phyloP scores from a whole-genome alignment of 37 sponge, comb jelly and placozoan species.

The Crambe crambe region DNA sequence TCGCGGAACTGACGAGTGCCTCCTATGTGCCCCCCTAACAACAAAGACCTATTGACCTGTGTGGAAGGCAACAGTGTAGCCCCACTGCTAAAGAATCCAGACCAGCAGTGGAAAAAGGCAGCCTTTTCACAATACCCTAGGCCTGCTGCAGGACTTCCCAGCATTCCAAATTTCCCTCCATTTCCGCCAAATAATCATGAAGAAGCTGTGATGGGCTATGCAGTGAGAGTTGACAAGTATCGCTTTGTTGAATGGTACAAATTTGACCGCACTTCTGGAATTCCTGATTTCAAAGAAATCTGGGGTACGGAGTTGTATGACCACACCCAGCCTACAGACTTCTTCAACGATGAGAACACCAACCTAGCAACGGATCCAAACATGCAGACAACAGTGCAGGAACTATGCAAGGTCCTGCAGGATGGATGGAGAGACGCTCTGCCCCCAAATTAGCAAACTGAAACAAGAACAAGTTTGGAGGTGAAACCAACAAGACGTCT shows the following conservation, averaged over 20 bases:
- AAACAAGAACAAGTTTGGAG: too few relatives aligned
- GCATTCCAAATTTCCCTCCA: slow-evolving; percentile 17
- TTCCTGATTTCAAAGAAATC: slow-evolving; percentile 22
- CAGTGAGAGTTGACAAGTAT: slow-evolving; percentile 21
- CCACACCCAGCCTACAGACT: slow-evolving; percentile 22
- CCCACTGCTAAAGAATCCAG: slow-evolving; percentile 41
- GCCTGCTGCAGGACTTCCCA: not conserved
- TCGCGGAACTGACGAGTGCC: slow-evolving; percentile 24
- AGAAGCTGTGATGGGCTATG: slow-evolving; percentile 59
- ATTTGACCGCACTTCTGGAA: slow-evolving; percentile 19
- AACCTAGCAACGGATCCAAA: slow-evolving; percentile 13
- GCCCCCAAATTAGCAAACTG: too few relatives aligned
- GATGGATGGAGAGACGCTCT: slow-evolving; percentile 52
- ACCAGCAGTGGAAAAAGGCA: slow-evolving; percentile 35
- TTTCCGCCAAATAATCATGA: slow-evolving; percentile 16
- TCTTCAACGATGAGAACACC: slow-evolving; percentile 51
- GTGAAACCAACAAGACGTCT: too few relatives aligned
- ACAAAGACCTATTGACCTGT: slow-evolving; percentile 16
- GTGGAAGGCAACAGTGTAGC: slow-evolving; percentile 33
- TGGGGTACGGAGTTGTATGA: slow-evolving; percentile 59
- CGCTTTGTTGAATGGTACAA: slow-evolving; percentile 54
- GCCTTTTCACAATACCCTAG: slow-evolving; percentile 57
- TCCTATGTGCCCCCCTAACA: slow-evolving; percentile 26
- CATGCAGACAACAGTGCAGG: slow-evolving; percentile 14
- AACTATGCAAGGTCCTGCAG: slow-evolving; percentile 15